These are phyloP conservation scores for Anadara kagoshimensis DNA, from an alignment of 1,140 invertebrate species.

Conservation along the genomic window DNA sequence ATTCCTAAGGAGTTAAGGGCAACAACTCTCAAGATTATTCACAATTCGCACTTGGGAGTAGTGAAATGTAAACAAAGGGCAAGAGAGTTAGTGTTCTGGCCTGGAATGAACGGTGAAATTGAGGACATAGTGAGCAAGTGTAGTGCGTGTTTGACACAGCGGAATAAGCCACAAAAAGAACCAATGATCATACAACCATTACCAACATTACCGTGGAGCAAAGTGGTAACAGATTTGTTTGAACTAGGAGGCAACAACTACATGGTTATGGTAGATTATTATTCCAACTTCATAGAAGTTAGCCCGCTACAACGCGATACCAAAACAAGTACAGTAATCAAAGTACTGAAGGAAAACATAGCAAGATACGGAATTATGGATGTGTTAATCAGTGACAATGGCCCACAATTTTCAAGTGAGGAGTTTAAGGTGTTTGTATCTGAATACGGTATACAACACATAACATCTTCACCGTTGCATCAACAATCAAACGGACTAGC, in stretches of 20 bases:
- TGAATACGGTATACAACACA: slow-evolving; percentile 67
- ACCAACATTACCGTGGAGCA: slow-evolving; percentile 44
- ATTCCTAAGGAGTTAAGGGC: slow-evolving; percentile 14
- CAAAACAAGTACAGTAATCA: no score
- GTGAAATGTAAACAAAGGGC: slow-evolving; percentile 26
- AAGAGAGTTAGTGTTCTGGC: slow-evolving; percentile 29
- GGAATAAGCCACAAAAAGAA: slow-evolving; percentile 15
- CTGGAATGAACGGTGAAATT: slow-evolving; percentile 16
- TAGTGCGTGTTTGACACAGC: not conserved
- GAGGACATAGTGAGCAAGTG: slow-evolving; percentile 15
- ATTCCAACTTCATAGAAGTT: slow-evolving; percentile 66
- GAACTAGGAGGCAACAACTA: slow-evolving; percentile 58
- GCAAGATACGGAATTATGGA: slow-evolving; percentile 68
- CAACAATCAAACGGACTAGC: slow-evolving; percentile 50
- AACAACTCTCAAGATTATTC: slow-evolving; percentile 10
- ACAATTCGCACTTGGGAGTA: slow-evolving; percentile 28
- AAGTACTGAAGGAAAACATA: no score
- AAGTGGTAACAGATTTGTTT: slow-evolving; percentile 68
- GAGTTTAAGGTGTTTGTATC: slow-evolving; percentile 71
- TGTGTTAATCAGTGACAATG: slow-evolving; percentile 73
- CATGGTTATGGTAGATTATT: slow-evolving; percentile 73
- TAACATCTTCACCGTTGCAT: slow-evolving; percentile 26
- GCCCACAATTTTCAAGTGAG: slow-evolving; percentile 51
- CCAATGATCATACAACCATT: not conserved
- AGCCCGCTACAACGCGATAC: slow-evolving; percentile 4